phyloP scores from a whole-genome alignment of 92 coral and sea anemone species.

The Parazoanthus atlanticus region DNA sequence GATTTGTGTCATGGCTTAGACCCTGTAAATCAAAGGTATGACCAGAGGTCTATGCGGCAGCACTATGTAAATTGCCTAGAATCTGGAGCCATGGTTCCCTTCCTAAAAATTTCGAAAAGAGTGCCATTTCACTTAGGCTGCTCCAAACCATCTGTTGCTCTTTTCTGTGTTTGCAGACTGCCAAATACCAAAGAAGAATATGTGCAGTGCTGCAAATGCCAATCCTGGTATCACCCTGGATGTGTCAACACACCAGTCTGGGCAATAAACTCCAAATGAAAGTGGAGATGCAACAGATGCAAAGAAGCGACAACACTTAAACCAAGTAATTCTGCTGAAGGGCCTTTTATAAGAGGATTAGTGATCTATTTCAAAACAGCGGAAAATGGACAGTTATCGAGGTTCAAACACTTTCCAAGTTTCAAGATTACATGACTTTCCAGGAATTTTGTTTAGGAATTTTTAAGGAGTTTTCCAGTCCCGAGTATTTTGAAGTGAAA shows the following conservation, averaged over 20 bases:
- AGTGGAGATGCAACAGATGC: neutral
- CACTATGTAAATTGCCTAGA: conserved; percentile 56
- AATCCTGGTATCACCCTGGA: conserved; percentile 56
- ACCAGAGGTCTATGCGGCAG: conserved; percentile 50
- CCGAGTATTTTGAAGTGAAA: too few species aligned
- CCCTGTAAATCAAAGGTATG: conserved; percentile 50
- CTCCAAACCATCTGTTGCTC: conserved; percentile 48
- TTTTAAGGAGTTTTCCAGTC: too few species aligned
- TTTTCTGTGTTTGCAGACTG: conserved; percentile 53
- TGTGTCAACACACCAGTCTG: neutral
- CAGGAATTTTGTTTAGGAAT: too few species aligned
- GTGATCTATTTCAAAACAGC: neutral
- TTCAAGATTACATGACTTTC: too few species aligned
- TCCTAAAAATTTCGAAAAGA: conserved; percentile 48
- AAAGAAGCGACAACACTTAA: neutral
- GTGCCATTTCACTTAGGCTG: conserved; percentile 48
- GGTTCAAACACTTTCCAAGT: neutral
- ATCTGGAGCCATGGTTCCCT: neutral
- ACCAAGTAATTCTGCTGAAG: conserved; percentile 7
- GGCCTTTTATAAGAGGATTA: neutral
- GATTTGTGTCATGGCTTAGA: conserved; percentile 59
- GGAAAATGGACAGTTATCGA: neutral
- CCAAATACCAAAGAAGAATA: conserved; percentile 55
- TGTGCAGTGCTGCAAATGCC: conserved; percentile 57
- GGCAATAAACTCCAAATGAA: too few species aligned